Evolutionary conservation across 2,888 invertebrate species (phyloP).

Genomic region (Chirona hameri): DNA sequence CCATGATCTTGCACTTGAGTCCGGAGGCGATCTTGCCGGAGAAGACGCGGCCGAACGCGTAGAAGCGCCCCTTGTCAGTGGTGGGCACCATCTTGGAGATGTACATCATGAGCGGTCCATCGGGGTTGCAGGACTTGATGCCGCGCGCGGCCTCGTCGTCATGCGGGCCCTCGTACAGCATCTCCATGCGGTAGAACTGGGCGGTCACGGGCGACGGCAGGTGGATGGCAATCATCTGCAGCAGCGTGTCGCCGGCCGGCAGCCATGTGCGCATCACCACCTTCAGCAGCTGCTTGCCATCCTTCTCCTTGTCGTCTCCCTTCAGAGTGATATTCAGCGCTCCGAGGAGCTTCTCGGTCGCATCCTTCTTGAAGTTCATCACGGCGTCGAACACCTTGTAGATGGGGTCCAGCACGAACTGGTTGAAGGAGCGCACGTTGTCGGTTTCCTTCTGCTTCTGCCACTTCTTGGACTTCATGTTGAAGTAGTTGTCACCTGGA

Average conservation of each 20-base stretch:
- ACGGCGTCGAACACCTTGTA: constrained; percentile 84
- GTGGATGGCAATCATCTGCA: constrained; percentile 99
- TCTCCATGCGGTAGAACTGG: constrained; percentile 98
- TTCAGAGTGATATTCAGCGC: constrained; percentile 90
- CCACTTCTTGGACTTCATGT: constrained; percentile 97
- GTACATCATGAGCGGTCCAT: constrained; percentile 99
- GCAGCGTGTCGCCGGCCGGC: constrained; percentile 97
- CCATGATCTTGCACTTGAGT: constrained; percentile 96
- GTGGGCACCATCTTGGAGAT: constrained; percentile 99
- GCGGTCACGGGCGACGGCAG: constrained; percentile 98
- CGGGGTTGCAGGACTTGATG: constrained; percentile 90
- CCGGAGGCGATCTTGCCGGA: constrained; percentile 89
- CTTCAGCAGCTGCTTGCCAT: constrained; percentile 93
- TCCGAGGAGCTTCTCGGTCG: constrained; percentile 77
- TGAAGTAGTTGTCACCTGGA: constrained; percentile 99
- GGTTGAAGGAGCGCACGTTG: constrained; percentile 96
- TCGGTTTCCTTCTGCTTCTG: constrained; percentile 82
- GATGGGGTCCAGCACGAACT: constrained; percentile 98
- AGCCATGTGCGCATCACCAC: constrained; percentile 99
- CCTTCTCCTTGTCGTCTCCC: constrained; percentile 93
- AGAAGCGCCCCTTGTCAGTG: constrained; percentile 99
- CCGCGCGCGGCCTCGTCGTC: constrained; percentile 93
- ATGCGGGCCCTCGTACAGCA: constrained; percentile 97
- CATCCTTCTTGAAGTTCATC: constrained; percentile 95
- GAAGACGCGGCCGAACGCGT: constrained; percentile 99